phyloP scores from a whole-genome alignment of 2,888 invertebrate species.

The Tricholauxania praeusta region DNA sequence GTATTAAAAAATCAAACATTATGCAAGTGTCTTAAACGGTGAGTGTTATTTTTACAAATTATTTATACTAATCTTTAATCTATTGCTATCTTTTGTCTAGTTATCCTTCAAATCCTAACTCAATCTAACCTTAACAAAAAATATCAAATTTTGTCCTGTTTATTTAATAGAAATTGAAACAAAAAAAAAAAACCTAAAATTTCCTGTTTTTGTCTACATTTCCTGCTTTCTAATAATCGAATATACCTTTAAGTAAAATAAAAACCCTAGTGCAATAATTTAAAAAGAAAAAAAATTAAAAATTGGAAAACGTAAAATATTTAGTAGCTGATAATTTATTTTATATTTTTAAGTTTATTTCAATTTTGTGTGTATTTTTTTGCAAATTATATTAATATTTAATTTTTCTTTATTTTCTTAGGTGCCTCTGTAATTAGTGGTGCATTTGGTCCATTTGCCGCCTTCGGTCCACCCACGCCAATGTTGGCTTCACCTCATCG shows the following conservation, averaged over 20 bases:
- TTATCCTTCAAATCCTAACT: slow-evolving; percentile 10
- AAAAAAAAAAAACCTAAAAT: slow-evolving; percentile 19
- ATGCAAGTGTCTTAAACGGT: slow-evolving; percentile 67
- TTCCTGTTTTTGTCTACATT: slow-evolving; percentile 17
- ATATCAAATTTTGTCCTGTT: slow-evolving; percentile 33
- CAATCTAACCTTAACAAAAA: slow-evolving; percentile 18
- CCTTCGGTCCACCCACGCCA: slow-evolving; percentile 69
- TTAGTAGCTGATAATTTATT: slow-evolving; percentile 19
- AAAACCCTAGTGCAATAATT: not conserved
- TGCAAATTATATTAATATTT: slow-evolving; percentile 8
- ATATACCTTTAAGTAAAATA: not conserved
- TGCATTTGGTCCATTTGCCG: slow-evolving; percentile 68
- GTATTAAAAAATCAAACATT: slow-evolving; percentile 42
- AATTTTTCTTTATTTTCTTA: slow-evolving; percentile 52
- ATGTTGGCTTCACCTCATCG: slow-evolving; percentile 58
- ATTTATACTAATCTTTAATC: slow-evolving; percentile 21
- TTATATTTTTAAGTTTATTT: slow-evolving; percentile 33
- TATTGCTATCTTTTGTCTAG: slow-evolving; percentile 5
- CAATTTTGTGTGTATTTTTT: slow-evolving; percentile 6
- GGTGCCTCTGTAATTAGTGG: slow-evolving; percentile 74
- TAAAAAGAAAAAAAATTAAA: not conserved
- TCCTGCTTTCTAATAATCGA: slow-evolving; percentile 7
- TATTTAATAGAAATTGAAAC: slow-evolving; percentile 33
- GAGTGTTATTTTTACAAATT: slow-evolving; percentile 60
- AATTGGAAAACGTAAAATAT: not conserved